Evolutionary conservation across 2,113 vertebrate species (phyloP), one percentile per base, ranked within the genome.

Genomic region (Guaruba guarouba): DNA sequence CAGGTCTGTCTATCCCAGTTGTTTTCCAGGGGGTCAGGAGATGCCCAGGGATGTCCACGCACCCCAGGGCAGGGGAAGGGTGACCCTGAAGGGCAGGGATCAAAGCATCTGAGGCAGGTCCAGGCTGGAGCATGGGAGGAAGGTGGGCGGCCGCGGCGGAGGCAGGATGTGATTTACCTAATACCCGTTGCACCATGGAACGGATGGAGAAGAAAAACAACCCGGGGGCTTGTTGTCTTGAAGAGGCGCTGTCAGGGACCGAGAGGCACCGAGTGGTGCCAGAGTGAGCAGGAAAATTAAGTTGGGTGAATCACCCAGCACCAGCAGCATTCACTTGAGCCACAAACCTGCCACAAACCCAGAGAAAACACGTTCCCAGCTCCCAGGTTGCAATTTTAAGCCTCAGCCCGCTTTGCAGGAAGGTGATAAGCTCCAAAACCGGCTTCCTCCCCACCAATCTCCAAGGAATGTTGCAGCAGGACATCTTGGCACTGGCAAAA

Each of bases 151-250:
- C 55, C 9, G 23, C 7, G 7, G 78, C 2, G 1, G 52, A 83
- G 90, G 82, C 88, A 92, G 63, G 86, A 66, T 84, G 79, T 44
- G 87, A 87, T 91, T 82, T 93, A 82, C 82, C 64, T 15, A 69
- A 74, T 35, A 80, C 37, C 69, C 4, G 0, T 79, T 75, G 78
- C 43, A 16, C 46, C 20, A 3, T 13, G 3, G 85, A 82, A 79
- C 2, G 23, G 71, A 63, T 83, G 61, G 61, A 90, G 68, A 51
- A 96, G 86, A 88, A 93, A 93, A 96, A 96, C 69, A 94, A 67
- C 95, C 79, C 7, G 14, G 31, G 82, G 90, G 43, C 31, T 93
- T 14, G 2, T 52, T 46, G 1, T 79, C 67, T 69, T 48, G 37
- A 12, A 59, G 62, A 95, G 78, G 76, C 0, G 4, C 35, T 93